Conservation (phyloP, 1,140 invertebrate genomes). For the Cotesia chilonis region DNA sequence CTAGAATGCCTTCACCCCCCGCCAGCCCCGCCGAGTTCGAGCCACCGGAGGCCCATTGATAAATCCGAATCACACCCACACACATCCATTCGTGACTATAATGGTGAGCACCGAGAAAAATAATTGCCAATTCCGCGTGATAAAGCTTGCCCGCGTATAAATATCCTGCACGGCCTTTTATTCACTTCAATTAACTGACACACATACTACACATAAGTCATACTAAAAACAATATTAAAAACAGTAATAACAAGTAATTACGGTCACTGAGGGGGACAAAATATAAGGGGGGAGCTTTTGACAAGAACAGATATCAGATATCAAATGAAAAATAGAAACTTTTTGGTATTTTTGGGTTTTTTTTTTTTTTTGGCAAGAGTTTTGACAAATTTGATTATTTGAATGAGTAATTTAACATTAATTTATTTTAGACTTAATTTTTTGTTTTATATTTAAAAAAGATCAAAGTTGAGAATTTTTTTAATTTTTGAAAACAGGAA, state of each 20-base stretch:
- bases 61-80: slow-evolving; percentile 53
- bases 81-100: slow-evolving; percentile 57
- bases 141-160: slow-evolving; percentile 47
- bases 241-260: not conserved
- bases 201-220: slow-evolving; percentile 24
- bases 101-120: slow-evolving; percentile 65
- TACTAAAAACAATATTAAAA: slow-evolving; percentile 2
- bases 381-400: too few species aligned
- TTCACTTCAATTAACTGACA: slow-evolving; percentile 34
- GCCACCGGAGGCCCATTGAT: slow-evolving; percentile 58
- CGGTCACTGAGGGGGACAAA: too few species aligned
- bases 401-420: too few species aligned
- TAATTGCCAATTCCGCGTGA: slow-evolving; percentile 47
- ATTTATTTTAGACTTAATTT: too few species aligned
- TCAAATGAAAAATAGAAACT: too few species aligned
- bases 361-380: too few species aligned
- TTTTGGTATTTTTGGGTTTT: too few species aligned
- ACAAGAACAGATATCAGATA: too few species aligned
- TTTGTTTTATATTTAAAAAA: too few species aligned
- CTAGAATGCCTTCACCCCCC: slow-evolving; percentile 51
- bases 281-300: too few species aligned
- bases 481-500: too few species aligned
- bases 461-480: too few species aligned
- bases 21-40: slow-evolving; percentile 66
- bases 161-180: slow-evolving; percentile 55